Evolutionary conservation across 2,113 vertebrate species (phyloP), one percentile per base, ranked within the genome.

Genomic region (Candoia aspera): DNA sequence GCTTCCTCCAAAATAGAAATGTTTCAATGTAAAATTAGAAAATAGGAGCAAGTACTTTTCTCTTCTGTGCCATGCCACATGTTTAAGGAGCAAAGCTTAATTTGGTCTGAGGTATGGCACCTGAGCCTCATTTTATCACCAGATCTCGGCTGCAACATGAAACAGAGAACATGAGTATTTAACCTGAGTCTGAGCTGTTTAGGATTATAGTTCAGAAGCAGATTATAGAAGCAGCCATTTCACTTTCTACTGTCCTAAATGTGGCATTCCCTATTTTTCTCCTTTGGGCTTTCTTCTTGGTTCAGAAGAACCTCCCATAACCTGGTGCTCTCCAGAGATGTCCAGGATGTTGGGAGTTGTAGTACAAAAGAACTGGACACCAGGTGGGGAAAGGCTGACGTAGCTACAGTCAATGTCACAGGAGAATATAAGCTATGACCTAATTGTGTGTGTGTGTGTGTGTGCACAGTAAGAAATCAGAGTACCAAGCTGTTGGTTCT

Each of bases 401-500:
- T 55, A 29, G 21, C 24, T 37, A 37, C 8, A 4, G 11, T 88
- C 42, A 23, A 6, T 59, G 37, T 10, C 15, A 6, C 4, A 33
- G 21, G 6, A 29, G 21, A 73, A 15, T 54, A 19, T 49, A 64
- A 26, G 8, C 26, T 3, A 2, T 9, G 42, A 3, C 54, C n/a
- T 60, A 83, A 58, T 88, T 59, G 4, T 60, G 26, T 33, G 5
- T 54, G 0, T 59, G 4, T 60, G 26, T 33, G 5, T 54, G 0
- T 29, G 0, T 4, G 60, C 10, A 24, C 73, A 29, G 2, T 62
- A 0, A 29, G 12, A 0, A 12, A 3, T 1, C 93, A 73, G 53
- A 93, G 83, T 90, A 91, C 62, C 92, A 94, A 95, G 17, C 10
- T 3, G 88, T 19, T 23, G 1, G 42, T 0, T 49, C 94, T 42